phyloP scores from a whole-genome alignment of 2,797 vertebrate genomes.

The Buceros bicornis region DNA sequence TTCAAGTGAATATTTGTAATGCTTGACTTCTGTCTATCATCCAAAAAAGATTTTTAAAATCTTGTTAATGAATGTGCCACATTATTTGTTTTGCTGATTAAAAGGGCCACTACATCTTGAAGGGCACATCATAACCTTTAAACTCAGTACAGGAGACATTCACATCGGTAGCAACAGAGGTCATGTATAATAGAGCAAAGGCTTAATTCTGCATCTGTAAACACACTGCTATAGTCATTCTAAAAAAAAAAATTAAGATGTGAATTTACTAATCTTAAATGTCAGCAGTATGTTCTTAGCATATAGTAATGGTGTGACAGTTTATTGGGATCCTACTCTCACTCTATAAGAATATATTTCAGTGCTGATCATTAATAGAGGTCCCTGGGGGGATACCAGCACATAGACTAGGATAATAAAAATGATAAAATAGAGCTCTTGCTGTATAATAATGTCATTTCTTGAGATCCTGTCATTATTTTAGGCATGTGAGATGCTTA shows the following conservation, averaged over 20 bases:
- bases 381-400: background rate
- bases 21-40: slow-evolving; percentile 34
- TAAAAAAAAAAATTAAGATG: slow-evolving; percentile 66
- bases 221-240: slow-evolving; percentile 30
- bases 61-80: slow-evolving; percentile 15
- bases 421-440: slow-evolving; percentile 27
- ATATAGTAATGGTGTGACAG: slow-evolving; percentile 15
- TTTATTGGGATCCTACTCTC: background rate
- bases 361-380: background rate
- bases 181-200: slow-evolving; percentile 50
- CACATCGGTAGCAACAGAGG: slow-evolving; percentile 27
- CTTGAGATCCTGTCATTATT: slow-evolving; percentile 15
- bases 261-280: slow-evolving; percentile 73
- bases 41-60: slow-evolving; percentile 12
- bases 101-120: slow-evolving; percentile 48
- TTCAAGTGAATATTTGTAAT: slow-evolving; percentile 42
- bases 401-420: slow-evolving; percentile 14
- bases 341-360: background rate
- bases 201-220: slow-evolving; percentile 61
- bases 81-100: slow-evolving; percentile 57
- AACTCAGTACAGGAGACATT: slow-evolving; percentile 55
- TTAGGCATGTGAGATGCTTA: background rate
- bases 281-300: slow-evolving; percentile 59
- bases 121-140: slow-evolving; percentile 68
- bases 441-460: slow-evolving; percentile 23